Conservation (phyloP, 2,888 invertebrate species). For the Glyphotaelius pellucidus region DNA sequence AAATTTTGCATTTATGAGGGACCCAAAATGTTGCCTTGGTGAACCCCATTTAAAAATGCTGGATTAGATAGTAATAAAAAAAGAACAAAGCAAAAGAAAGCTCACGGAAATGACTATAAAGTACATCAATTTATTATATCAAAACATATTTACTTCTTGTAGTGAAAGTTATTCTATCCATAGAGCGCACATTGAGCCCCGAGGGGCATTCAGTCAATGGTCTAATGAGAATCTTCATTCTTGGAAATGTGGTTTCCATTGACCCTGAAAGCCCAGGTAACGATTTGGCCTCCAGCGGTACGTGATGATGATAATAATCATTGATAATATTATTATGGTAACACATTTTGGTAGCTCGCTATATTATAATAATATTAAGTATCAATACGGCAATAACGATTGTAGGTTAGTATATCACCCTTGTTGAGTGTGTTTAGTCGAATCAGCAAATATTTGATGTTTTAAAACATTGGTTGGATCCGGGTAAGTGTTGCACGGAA, state of each 20-base stretch:
- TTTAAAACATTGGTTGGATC: background rate
- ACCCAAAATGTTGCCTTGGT: background rate
- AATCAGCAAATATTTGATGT: background rate
- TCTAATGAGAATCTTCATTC: background rate
- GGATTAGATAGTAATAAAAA: background rate
- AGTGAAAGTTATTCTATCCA: background rate
- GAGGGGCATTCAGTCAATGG: background rate
- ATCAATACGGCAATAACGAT: background rate
- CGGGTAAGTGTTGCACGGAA: background rate
- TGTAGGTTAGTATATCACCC: background rate
- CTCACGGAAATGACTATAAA: background rate
- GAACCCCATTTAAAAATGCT: background rate
- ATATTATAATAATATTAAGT: background rate
- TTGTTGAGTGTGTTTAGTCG: background rate
- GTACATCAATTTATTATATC: background rate
- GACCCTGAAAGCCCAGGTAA: background rate
- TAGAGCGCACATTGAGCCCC: background rate
- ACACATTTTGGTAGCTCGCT: background rate
- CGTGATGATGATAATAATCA: background rate
- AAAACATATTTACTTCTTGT: background rate
- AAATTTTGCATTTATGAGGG: background rate
- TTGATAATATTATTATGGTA: constrained; percentile 2
- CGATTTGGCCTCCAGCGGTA: background rate
- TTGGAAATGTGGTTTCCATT: background rate
- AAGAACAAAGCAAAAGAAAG: background rate